Evolutionary conservation across 2,113 vertebrate species (phyloP).

Genomic region (Prunella fulvescens): DNA sequence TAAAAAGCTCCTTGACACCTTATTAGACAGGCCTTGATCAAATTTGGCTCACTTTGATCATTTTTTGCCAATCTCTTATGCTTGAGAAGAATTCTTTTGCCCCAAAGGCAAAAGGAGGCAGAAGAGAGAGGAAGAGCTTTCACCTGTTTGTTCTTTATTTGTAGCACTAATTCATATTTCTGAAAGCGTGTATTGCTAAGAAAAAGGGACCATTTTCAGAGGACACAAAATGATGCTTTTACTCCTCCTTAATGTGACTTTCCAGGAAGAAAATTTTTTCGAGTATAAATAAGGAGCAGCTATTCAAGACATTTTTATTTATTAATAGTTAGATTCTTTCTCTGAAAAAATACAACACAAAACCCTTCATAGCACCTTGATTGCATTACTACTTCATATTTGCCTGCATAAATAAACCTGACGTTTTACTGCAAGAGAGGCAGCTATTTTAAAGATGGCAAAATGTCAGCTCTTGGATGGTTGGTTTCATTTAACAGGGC

Average conservation of each 20-base stretch:
- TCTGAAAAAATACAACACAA: background rate
- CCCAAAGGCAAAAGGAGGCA: background rate
- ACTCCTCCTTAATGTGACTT: background rate
- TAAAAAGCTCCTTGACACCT: background rate
- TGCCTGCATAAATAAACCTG: conserved; percentile 70
- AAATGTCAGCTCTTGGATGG: conserved; percentile 79
- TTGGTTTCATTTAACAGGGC: conserved; percentile 80
- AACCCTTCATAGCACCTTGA: conserved; percentile 13
- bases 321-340: conserved; percentile 51
- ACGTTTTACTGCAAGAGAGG: conserved; percentile 63
- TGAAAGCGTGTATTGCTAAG: conserved; percentile 20
- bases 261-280: conserved; percentile 18
- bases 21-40: background rate
- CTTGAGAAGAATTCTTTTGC: background rate
- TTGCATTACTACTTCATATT: conserved; percentile 50
- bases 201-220: conserved; percentile 8
- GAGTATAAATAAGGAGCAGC: conserved; percentile 13
- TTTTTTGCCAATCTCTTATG: background rate
- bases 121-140: background rate
- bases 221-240: background rate
- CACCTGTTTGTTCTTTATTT: conserved; percentile 37
- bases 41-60: background rate
- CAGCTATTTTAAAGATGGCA: conserved; percentile 80
- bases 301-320: conserved; percentile 37
- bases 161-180: background rate